phyloP scores from a whole-genome alignment of 2,888 invertebrate species.

The Eupithecia vulgata region DNA sequence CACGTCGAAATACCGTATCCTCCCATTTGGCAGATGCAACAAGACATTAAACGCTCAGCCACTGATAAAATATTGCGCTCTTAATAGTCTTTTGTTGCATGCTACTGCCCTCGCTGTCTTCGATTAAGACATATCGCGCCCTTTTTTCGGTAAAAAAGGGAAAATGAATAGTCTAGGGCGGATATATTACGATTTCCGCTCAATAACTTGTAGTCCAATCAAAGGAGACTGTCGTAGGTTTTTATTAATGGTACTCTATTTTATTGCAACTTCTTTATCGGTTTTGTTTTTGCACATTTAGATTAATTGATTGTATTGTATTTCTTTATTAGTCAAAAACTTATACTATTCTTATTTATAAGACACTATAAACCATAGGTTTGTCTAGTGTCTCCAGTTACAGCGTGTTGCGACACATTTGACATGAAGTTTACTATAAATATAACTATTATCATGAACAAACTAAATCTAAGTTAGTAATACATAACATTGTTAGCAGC shows the following conservation, averaged over 20 bases:
- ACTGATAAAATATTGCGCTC: slow-evolving; percentile 12
- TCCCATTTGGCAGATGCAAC: slow-evolving; percentile 6
- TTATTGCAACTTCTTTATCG: slow-evolving; percentile 77
- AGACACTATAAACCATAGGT: no score
- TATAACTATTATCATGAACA: no score
- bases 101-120: slow-evolving; percentile 56
- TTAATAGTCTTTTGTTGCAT: slow-evolving; percentile 14
- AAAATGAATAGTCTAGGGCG: slow-evolving; percentile 81
- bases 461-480: no score
- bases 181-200: slow-evolving; percentile 84
- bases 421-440: no score
- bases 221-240: slow-evolving; percentile 81
- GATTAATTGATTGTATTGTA: slow-evolving; percentile 71
- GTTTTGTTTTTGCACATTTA: slow-evolving; percentile 72
- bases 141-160: slow-evolving; percentile 82
- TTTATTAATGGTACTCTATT: slow-evolving; percentile 82
- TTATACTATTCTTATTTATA: no score
- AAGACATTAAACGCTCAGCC: not conserved
- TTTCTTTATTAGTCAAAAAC: no score
- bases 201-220: slow-evolving; percentile 84
- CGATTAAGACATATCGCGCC: slow-evolving; percentile 82
- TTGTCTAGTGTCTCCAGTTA: no score
- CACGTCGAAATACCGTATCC: not conserved
- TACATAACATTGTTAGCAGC: no score
- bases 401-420: no score